These are phyloP conservation scores for Notothenia coriiceps DNA, from an alignment of 2,113 vertebrate species.

Conservation along the genomic window DNA sequence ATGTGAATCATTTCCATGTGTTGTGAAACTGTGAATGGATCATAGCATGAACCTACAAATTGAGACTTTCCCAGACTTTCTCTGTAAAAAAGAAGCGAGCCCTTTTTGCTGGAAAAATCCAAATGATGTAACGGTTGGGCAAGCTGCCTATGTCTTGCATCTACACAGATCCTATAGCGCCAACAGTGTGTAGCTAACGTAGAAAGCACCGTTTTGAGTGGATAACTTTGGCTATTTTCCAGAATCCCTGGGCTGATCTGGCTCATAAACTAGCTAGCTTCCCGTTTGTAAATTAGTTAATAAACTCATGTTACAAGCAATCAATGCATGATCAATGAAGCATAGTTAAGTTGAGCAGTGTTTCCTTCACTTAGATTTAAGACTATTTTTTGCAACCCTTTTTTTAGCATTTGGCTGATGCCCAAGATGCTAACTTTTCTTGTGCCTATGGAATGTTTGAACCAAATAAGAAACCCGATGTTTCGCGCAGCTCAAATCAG, in stretches of 20 bases:
- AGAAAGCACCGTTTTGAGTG: background rate
- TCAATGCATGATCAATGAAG: background rate
- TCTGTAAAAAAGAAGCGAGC: background rate
- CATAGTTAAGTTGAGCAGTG: background rate
- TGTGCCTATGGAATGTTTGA: too few relatives aligned
- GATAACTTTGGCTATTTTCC: too few relatives aligned
- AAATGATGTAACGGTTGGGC: too few relatives aligned
- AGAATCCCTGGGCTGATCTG: background rate
- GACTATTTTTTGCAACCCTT: too few relatives aligned
- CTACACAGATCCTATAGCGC: background rate
- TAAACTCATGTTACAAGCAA: background rate
- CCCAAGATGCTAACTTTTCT: too few relatives aligned
- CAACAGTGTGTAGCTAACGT: background rate
- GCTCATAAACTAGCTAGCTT: background rate
- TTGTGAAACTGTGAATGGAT: background rate
- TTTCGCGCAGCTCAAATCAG: too few relatives aligned
- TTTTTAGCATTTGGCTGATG: too few relatives aligned
- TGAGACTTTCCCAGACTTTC: background rate
- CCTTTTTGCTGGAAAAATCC: background rate
- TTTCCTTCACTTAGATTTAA: too few relatives aligned
- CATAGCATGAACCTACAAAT: background rate
- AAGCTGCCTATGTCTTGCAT: background rate
- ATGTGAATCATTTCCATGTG: too few relatives aligned
- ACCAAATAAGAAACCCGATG: too few relatives aligned
- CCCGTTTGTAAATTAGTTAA: background rate